Conservation (phyloP, 2,113 vertebrate species). For the Geothlypis trichas region DNA sequence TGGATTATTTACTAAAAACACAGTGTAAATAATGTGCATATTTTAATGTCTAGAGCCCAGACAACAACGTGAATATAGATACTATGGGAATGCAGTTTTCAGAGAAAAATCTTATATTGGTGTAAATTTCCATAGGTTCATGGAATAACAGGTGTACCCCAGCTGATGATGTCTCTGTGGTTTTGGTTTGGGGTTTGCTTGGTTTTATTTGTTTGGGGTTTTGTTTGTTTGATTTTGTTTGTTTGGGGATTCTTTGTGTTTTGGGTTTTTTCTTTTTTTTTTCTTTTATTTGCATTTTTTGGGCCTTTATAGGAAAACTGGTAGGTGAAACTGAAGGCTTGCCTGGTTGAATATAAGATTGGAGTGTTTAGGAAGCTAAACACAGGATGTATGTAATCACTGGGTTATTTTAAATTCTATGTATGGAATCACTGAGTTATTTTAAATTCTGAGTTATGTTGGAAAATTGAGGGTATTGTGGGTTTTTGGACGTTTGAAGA, state of each 20-base stretch:
- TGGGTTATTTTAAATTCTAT: not conserved
- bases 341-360: not conserved
- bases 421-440: too few species aligned
- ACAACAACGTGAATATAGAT: not conserved
- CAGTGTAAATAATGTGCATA: fast-evolving
- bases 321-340: not conserved
- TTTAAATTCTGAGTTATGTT: not conserved
- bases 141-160: not conserved
- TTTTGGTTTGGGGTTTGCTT: not conserved
- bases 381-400: not conserved
- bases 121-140: not conserved
- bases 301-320: not conserved
- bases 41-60: not conserved
- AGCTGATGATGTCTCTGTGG: not conserved
- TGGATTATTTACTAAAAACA: not conserved
- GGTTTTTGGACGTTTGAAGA: not conserved
- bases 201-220: not conserved
- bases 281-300: not conserved
- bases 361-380: not conserved
- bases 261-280: too few species aligned
- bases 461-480: not conserved
- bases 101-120: not conserved
- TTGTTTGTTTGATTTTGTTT: not conserved
- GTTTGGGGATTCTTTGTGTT: not conserved
- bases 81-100: not conserved